Percentiles rank a stretch among this genome's conserved stretches.
Conservation (phyloP, 2,113 vertebrate genomes). For the Perca flavescens region DNA sequence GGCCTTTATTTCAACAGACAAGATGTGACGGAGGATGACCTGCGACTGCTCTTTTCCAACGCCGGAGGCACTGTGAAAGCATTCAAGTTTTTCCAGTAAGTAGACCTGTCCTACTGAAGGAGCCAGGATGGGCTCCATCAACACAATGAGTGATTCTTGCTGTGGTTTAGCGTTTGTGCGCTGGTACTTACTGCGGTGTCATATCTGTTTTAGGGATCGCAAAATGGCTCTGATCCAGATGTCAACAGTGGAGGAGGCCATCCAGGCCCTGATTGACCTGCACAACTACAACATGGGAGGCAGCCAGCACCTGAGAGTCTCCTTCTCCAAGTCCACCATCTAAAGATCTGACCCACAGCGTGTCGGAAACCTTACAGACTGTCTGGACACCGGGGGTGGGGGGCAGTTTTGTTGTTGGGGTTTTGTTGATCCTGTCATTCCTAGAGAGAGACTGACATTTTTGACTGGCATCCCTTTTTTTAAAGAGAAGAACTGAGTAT, state of each 20-base stretch:
- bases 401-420: conserved; percentile 36
- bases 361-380: conserved; percentile 62
- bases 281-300: conserved; percentile 99
- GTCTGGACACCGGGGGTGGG: conserved; percentile 88
- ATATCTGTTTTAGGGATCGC: conserved; percentile 89
- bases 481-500: conserved; percentile 73
- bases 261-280: conserved; percentile 96
- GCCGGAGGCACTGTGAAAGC: conserved; percentile 97
- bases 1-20: conserved; percentile 83
- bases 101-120: conserved; percentile 45
- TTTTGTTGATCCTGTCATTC: conserved; percentile 78
- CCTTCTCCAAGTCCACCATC: conserved; percentile 98
- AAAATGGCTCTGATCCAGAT: conserved; percentile 99
- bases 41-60: conserved; percentile 94
- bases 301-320: conserved; percentile 97
- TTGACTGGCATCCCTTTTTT: conserved; percentile 40
- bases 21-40: conserved; percentile 94
- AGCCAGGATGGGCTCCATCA: neutral
- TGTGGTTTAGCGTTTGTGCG: neutral
- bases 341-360: conserved; percentile 62
- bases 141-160: neutral
- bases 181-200: neutral
- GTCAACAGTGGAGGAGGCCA: conserved; percentile 97
- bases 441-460: conserved; percentile 63
- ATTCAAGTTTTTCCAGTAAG: conserved; percentile 99